Evolutionary conservation across 1,140 invertebrate genomes (phyloP), one percentile per base, ranked within the genome.

Genomic region (Sesamia nonagrioides): DNA sequence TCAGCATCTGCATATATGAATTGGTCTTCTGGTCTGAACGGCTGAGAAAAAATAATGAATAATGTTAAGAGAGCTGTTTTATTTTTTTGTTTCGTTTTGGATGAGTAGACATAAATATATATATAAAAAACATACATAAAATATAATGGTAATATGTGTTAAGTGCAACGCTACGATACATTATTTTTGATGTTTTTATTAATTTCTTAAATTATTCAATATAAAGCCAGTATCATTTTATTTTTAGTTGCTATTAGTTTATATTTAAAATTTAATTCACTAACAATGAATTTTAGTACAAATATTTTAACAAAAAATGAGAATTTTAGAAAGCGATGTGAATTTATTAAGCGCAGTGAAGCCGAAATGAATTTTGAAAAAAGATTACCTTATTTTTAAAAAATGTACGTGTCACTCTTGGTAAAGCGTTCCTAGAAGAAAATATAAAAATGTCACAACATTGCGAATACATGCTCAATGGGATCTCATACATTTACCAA

Each of bases 1-100:
- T 98, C 98, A 81, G 98, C 97, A 95, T 98, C 98, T 52, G 98
- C 98, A 94, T 98, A 98, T 89, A 98, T 97, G 90, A 98, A 95
- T 92, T 97, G 97, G 92, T 97, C 98, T 89, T 97, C 96, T 68
- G 95, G 97, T 96, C 96, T 97, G 95, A 96, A 96, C 69, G 96
- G 97, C 97, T 97, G 95, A 15, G 92, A 95, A 92, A 87, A 35
- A 83, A 18, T 74, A 76, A 56, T 9, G 6, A 40, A 68, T 35
- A 63, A 63, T 48, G 17, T n/a, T 76, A 75, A 21, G 33, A 61
- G 2, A 21, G n/a, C 2, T 9, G 7, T 21, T 3, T 66, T 45
- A 4, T 45, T 18, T 21, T 18, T 18, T 37, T 1, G 5, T 15
- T 48, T 6, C 3, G 27, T 27, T 48, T 68, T 50, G 13, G 9